A percentile compares a stretch with the other conserved stretches of the same genome.
phyloP scores from a whole-genome alignment of 1,140 invertebrate genomes.

The Platyscapa corneri region DNA sequence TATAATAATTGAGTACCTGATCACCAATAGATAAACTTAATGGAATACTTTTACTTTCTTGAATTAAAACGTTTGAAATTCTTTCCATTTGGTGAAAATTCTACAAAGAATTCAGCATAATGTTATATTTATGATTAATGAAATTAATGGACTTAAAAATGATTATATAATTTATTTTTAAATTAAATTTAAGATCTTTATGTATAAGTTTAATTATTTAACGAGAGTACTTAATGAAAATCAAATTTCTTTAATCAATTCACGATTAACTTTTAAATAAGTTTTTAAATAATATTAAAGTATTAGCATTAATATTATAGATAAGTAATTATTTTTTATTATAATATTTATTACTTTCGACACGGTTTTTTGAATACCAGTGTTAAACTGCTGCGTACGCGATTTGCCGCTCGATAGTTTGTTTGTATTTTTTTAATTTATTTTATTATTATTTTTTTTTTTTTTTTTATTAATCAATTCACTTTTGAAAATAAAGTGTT shows the following conservation, averaged over 20 bases:
- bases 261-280: not conserved
- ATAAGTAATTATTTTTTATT: constrained; percentile 30
- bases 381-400: constrained; percentile 41
- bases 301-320: constrained; percentile 34
- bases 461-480: constrained; percentile 4
- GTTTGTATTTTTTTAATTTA: not conserved
- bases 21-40: not conserved
- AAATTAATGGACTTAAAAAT: constrained; percentile 12
- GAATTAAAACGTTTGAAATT: constrained; percentile 16
- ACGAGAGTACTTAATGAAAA: constrained; percentile 20
- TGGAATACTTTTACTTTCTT: not conserved
- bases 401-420: constrained; percentile 56
- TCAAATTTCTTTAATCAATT: not conserved
- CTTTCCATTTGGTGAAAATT: constrained; percentile 37
- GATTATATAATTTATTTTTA: constrained; percentile 9
- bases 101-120: not conserved
- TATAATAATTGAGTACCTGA: constrained; percentile 8
- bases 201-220: constrained; percentile 22
- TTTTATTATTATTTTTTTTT: constrained; percentile 1
- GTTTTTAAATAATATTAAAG: constrained; percentile 31
- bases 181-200: constrained; percentile 18
- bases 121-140: constrained; percentile 18
- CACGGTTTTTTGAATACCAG: constrained; percentile 6
- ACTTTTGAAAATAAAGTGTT: constrained; percentile 24
- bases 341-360: constrained; percentile 18